Evolutionary conservation across 1,140 invertebrate genomes (phyloP).

Genomic region (Diuraphis noxia): DNA sequence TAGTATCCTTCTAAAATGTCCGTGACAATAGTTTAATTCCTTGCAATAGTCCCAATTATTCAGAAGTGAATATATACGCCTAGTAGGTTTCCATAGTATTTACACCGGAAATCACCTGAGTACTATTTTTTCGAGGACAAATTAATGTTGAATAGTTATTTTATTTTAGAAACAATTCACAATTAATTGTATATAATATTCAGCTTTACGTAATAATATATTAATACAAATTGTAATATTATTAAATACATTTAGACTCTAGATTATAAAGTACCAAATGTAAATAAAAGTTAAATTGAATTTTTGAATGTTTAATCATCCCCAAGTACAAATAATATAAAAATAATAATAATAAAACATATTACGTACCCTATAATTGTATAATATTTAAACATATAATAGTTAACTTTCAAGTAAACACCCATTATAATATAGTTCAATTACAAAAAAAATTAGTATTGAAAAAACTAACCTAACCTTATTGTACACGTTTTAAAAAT

Average conservation of each 20-base stretch:
- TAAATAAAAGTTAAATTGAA: neutral
- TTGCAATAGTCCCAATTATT: neutral
- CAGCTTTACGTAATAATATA: neutral
- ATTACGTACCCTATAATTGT: neutral
- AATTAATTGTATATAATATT: neutral
- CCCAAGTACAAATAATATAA: too few relatives aligned
- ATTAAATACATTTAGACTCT: neutral
- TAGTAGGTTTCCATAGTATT: neutral
- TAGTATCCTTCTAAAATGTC: neutral
- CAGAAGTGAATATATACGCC: neutral
- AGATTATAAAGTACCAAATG: neutral
- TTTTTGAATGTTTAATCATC: neutral
- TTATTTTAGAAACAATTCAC: conserved; percentile 9
- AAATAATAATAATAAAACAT: too few relatives aligned
- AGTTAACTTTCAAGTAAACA: neutral
- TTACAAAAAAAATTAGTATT: neutral
- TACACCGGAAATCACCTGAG: neutral
- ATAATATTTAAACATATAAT: too few relatives aligned
- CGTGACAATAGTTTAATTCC: too few relatives aligned
- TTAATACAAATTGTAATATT: neutral
- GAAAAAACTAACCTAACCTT: neutral
- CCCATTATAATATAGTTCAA: neutral
- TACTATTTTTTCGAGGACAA: neutral
- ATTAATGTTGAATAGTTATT: neutral
- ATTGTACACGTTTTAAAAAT: neutral